Base-by-base conservation (phyloP, 2,113 vertebrate genomes). In the Aspidoscelis tigris region DNA sequence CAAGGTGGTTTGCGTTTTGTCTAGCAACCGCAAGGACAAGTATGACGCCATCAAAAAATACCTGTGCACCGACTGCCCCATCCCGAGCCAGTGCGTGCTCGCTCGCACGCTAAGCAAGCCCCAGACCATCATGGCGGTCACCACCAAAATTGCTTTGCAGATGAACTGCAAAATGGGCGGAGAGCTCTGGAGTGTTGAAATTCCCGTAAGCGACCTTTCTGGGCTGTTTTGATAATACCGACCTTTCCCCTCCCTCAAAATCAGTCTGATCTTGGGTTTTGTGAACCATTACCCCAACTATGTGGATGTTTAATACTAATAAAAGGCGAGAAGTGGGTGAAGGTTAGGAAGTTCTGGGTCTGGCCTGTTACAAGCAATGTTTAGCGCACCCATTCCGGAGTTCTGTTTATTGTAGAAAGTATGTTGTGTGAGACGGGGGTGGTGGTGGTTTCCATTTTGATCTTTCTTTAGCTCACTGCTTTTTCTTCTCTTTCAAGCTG, bases 131-230 rank as follows among this genome's bases (percentile, higher is more conserved):
- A 96, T 98, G 97, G 96, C 97, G 0, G 89, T 99, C 7, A 97
- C 97, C 9, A 99, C 98, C 10, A 99, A 99, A 94, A 98, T 99
- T 5, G 97, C 96, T 12, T 90, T 99, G 58, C 99, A 99, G 91
- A 98, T 99, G 94, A 97, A 97, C 80, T 99, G 98, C 90, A 99
- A 99, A 94, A 98, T 99, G 96, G 98, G 98, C 9, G 98, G 99
- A 87, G 98, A 99, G 33, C 97, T 99, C 9, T 99, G 98, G 99
- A 96, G 96, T 2, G 95, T 99, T 1, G 98, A 99, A 82, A 98
- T 99, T 79, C 98, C 98, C 0, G 98, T 99, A 91, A 96, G 97
- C 95, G 75, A 1, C 10, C 20, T 20, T 22, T 50, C 2, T 41
- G 3, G 41, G 20, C 33, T 33, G n/a, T 9, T 71, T 71, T 71